phyloP scores from a whole-genome alignment of 2,888 invertebrate species.

The Acleris cristana region DNA sequence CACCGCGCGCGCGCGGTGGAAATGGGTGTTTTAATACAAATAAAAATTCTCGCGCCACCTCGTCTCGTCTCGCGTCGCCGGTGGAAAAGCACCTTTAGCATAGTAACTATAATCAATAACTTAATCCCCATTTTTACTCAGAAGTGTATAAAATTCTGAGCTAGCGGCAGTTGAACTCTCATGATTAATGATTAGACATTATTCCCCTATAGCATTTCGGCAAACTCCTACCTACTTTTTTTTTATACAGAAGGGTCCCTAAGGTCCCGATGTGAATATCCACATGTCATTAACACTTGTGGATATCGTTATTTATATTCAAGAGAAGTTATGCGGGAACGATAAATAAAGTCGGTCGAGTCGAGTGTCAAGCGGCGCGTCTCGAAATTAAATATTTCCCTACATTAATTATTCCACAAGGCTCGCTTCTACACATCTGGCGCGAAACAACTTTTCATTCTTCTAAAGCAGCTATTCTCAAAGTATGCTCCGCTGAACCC shows the following conservation, averaged over 20 bases:
- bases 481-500: constrained; percentile 8
- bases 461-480: constrained; percentile 7
- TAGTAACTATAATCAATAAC: too few relatives aligned
- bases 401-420: constrained; percentile 47
- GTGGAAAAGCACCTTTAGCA: too few relatives aligned
- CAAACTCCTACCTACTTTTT: not conserved
- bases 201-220: too few relatives aligned
- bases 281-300: constrained; percentile 18
- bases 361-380: constrained; percentile 46
- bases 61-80: too few relatives aligned
- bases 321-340: constrained; percentile 21
- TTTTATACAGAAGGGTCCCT: not conserved
- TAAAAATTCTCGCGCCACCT: too few relatives aligned
- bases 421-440: constrained; percentile 42
- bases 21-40: too few relatives aligned
- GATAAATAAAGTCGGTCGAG: constrained; percentile 45
- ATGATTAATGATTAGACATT: too few relatives aligned
- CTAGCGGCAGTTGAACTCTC: too few relatives aligned
- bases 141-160: too few relatives aligned
- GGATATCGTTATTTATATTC: constrained; percentile 21
- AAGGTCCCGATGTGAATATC: constrained; percentile 1
- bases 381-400: constrained; percentile 51
- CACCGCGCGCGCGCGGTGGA: too few relatives aligned
- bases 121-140: too few relatives aligned
- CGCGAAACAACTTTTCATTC: constrained; percentile 30